phyloP scores from a whole-genome alignment of 2,113 vertebrate genomes.

The Toxotes chatareus region DNA sequence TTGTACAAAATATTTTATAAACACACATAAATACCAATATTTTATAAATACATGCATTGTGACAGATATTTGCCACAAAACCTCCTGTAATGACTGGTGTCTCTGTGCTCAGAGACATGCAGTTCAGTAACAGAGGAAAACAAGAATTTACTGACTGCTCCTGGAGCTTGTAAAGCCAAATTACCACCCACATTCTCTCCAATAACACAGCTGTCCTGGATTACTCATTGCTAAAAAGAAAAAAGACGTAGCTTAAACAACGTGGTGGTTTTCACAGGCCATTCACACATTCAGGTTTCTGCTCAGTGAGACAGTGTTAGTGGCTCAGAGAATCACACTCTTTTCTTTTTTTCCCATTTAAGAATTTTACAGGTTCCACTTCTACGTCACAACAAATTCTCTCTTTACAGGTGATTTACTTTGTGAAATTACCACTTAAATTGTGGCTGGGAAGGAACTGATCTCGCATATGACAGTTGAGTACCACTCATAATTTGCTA shows the following conservation, averaged over 20 bases:
- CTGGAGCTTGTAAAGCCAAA: neutral
- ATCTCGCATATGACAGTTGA: constrained; percentile 27
- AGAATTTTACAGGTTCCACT: neutral
- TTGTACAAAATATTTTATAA: neutral
- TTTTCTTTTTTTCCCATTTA: neutral
- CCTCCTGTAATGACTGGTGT: neutral
- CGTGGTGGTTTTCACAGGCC: neutral
- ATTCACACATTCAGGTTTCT: constrained; percentile 21
- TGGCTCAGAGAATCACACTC: neutral
- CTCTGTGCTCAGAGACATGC: neutral
- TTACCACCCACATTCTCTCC: constrained; percentile 10
- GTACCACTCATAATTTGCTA: constrained; percentile 31
- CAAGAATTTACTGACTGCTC: neutral
- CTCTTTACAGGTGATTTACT: constrained; percentile 40
- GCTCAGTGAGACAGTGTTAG: neutral
- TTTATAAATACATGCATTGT: neutral
- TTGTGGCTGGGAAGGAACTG: constrained; percentile 17
- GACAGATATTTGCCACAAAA: neutral
- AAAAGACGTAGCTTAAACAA: neutral
- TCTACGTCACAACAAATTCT: neutral
- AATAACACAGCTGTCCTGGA: constrained; percentile 11
- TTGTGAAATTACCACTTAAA: constrained; percentile 26
- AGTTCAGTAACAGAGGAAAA: constrained; percentile 15
- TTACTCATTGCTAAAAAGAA: constrained; percentile 15
- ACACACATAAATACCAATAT: neutral